phyloP scores from a whole-genome alignment of 2,888 invertebrate genomes.

The Scaptomyza caliginosa region DNA sequence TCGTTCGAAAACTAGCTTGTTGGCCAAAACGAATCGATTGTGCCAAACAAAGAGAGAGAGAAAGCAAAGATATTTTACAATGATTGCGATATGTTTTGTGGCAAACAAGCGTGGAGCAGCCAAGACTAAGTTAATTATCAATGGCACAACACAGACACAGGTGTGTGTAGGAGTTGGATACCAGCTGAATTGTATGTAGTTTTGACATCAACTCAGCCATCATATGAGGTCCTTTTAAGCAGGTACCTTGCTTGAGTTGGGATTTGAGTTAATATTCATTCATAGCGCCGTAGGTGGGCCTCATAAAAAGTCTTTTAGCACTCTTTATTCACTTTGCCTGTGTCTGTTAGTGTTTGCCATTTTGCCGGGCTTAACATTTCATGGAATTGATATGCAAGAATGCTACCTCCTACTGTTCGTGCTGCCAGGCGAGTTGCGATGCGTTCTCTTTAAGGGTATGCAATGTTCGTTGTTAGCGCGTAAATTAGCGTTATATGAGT shows the following conservation, averaged over 20 bases:
- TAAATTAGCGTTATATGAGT: conserved; percentile 77
- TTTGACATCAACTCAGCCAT: background rate
- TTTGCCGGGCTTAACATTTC: conserved; percentile 46
- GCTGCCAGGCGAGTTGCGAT: background rate
- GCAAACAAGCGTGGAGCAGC: conserved; percentile 47
- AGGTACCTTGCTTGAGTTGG: conserved; percentile 19
- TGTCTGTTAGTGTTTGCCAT: conserved; percentile 21
- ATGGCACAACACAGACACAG: conserved; percentile 26
- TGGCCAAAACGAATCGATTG: conserved; percentile 71
- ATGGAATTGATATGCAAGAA: conserved; percentile 57
- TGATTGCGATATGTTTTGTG: conserved; percentile 18
- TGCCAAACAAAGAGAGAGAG: conserved; percentile 9
- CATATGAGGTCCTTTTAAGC: background rate
- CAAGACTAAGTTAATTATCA: conserved; percentile 57
- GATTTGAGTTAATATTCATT: conserved; percentile 62
- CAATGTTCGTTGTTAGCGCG: conserved; percentile 54
- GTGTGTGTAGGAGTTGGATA: conserved; percentile 32
- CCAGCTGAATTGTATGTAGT: background rate
- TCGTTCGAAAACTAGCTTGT: conserved; percentile 45
- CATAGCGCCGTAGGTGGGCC: conserved; percentile 75
- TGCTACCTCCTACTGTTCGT: conserved; percentile 67
- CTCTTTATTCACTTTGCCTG: conserved; percentile 68
- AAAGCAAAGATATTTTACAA: conserved; percentile 30
- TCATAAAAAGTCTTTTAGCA: conserved; percentile 81
- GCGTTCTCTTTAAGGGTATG: background rate